These are phyloP conservation scores for Bettongia penicillata DNA, from an alignment of 2,113 vertebrate species.

Conservation along the genomic window DNA sequence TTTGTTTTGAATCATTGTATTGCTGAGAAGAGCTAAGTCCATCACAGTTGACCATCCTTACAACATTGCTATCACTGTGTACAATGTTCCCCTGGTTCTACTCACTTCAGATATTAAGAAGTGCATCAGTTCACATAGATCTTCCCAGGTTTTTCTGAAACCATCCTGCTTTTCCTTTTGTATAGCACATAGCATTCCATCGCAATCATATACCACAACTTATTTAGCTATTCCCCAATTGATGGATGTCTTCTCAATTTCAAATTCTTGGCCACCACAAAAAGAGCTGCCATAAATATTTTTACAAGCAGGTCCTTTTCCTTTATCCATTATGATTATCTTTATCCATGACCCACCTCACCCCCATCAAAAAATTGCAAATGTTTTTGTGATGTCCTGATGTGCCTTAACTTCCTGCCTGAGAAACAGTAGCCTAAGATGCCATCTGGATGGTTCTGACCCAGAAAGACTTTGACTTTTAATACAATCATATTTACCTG, in stretches of 20 bases:
- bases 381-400: neutral
- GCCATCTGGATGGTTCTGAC: neutral
- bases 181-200: neutral
- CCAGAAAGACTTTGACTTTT: no score
- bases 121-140: neutral
- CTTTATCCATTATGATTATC: neutral
- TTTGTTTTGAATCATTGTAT: neutral
- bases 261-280: neutral
- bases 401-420: neutral
- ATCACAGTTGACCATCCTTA: neutral
- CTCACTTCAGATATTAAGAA: neutral
- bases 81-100: neutral
- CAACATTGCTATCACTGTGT: neutral
- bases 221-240: neutral
- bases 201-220: neutral
- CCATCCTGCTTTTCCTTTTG: neutral
- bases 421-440: neutral
- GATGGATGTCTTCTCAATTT: neutral
- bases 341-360: neutral
- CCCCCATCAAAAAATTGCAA: neutral
- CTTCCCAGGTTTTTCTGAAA: neutral
- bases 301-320: neutral
- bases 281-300: neutral
- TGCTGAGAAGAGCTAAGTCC: neutral
- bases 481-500: neutral